Percentiles rank a stretch among this genome's conserved stretches.
phyloP scores from a whole-genome alignment of 2,113 vertebrate genomes.

The Megaceryle torquata region DNA sequence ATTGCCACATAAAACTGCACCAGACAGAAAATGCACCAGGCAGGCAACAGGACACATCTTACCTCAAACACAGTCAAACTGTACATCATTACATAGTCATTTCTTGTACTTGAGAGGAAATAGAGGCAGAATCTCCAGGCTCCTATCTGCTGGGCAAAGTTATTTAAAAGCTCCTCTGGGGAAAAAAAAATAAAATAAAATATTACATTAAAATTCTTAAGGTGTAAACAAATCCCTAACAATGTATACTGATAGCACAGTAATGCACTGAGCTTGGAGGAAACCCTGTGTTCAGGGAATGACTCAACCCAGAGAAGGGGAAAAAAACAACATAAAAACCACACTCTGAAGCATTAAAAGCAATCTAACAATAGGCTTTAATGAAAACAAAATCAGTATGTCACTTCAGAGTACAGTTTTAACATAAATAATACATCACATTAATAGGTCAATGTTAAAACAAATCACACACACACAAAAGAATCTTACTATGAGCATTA shows the following conservation, averaged over 20 bases:
- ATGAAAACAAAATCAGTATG: neutral
- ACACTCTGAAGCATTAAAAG: neutral
- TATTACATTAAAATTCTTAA: neutral
- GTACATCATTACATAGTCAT: conserved; percentile 99
- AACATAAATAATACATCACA: neutral
- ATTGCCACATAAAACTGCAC: neutral
- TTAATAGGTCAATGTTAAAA: neutral
- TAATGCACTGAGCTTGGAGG: neutral
- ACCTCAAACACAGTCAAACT: conserved; percentile 99
- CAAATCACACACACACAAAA: neutral
- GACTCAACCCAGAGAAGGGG: neutral
- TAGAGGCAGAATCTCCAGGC: conserved; percentile 97
- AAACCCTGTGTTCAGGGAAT: neutral
- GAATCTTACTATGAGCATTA: neutral
- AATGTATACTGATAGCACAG: neutral
- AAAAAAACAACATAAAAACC: neutral
- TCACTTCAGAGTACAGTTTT: neutral
- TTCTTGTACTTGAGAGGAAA: conserved; percentile 95
- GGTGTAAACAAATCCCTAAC: neutral
- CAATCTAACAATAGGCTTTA: neutral
- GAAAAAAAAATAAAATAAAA: conserved; percentile 21
- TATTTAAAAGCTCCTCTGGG: conserved; percentile 96
- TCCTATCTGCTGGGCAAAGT: conserved; percentile 97
- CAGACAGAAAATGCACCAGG: neutral
- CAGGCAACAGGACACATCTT: conserved; percentile 50